A percentile compares a stretch with the other conserved stretches of the same genome.
phyloP scores from a whole-genome alignment of 2,113 vertebrate species.

The Neoarius graeffei region DNA sequence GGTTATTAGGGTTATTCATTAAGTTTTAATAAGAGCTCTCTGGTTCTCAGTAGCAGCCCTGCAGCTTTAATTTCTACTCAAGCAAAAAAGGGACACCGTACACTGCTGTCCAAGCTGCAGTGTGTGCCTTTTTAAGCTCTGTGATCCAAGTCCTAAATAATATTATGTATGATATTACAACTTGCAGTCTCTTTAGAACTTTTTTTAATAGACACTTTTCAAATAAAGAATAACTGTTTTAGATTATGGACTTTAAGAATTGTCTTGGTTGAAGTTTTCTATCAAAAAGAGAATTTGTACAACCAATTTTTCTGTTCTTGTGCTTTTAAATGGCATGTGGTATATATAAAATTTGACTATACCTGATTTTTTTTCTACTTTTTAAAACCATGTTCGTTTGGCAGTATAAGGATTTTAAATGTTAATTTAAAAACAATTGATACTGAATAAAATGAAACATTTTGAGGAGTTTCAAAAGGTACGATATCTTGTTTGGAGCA shows the following conservation, averaged over 20 bases:
- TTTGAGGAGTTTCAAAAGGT: not conserved
- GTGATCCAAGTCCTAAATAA: not conserved
- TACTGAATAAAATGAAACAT: not conserved
- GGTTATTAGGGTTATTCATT: slow-evolving; percentile 41
- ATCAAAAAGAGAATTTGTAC: not conserved
- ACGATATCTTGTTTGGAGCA: not conserved
- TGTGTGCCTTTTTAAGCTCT: not conserved
- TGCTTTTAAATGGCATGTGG: not conserved
- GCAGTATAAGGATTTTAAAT: not conserved
- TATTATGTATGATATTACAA: not conserved
- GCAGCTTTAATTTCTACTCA: slow-evolving; percentile 39
- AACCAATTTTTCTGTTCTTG: not conserved
- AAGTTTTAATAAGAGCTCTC: slow-evolving; percentile 43
- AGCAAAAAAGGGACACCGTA: slow-evolving; percentile 5
- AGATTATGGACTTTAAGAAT: not conserved
- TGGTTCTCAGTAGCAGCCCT: slow-evolving; percentile 21
- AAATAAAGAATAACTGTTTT: not conserved
- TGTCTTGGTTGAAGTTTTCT: not conserved
- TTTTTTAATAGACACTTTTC: not conserved
- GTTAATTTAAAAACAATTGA: not conserved
- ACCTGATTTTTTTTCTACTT: not conserved
- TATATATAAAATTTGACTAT: not conserved
- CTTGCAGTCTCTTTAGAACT: no score
- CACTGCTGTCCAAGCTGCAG: not conserved
- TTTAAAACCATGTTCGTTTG: not conserved